Percentiles rank a stretch among this genome's conserved stretches.
Evolutionary conservation across 1,140 invertebrate genomes (phyloP).

Genomic region (Nephotettix cincticeps): DNA sequence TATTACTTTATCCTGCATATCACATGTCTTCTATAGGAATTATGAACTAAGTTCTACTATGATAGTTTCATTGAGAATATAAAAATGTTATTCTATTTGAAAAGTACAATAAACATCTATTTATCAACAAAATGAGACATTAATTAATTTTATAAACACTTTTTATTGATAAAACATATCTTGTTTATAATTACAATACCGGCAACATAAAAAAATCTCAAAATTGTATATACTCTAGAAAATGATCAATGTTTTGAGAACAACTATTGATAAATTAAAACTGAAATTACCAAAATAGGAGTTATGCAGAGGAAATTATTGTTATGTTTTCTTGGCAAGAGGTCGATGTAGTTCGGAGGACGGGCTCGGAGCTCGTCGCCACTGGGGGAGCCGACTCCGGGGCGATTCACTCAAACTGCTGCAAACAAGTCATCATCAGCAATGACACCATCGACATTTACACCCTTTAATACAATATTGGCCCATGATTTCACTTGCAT

Average conservation of each 20-base stretch:
- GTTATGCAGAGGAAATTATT: background rate
- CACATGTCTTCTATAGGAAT: too few relatives aligned
- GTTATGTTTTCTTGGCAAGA: background rate
- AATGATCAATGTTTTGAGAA: background rate
- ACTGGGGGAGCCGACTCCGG: background rate
- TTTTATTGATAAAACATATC: background rate
- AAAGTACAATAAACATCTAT: too few relatives aligned
- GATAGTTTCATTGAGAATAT: too few relatives aligned
- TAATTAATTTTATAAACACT: too few relatives aligned
- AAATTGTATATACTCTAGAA: background rate
- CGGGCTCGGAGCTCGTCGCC: background rate
- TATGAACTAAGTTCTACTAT: too few relatives aligned
- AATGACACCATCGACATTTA: too few relatives aligned
- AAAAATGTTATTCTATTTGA: too few relatives aligned
- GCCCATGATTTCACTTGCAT: too few relatives aligned
- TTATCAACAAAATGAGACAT: too few relatives aligned
- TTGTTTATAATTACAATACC: background rate
- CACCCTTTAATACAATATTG: too few relatives aligned
- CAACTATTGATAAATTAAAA: background rate
- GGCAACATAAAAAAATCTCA: background rate
- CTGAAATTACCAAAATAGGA: background rate
- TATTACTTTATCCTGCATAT: too few relatives aligned
- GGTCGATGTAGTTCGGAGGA: background rate
- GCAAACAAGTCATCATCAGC: too few relatives aligned
- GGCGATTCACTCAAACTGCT: slow-evolving; percentile 1